Conservation (phyloP, 2,888 invertebrate species). For the Drosophila paracracens region DNA sequence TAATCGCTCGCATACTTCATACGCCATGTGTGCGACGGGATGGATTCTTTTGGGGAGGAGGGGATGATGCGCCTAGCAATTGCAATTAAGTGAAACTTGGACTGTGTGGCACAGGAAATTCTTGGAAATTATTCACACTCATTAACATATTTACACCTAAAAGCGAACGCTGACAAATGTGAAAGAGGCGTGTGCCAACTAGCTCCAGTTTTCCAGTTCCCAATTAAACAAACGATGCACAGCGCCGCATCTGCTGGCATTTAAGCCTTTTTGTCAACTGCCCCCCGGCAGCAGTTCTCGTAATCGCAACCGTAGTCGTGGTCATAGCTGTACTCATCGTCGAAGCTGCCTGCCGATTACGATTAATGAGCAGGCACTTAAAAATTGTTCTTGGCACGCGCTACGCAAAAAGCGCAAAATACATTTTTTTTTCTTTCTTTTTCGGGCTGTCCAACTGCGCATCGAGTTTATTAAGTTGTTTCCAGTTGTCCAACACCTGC, state of each 20-base stretch:
- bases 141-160: constrained; percentile 81
- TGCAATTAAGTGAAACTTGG: constrained; percentile 70
- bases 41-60: neutral
- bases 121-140: constrained; percentile 75
- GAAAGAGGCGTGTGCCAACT: constrained; percentile 64
- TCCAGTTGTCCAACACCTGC: constrained; percentile 60
- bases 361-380: constrained; percentile 83
- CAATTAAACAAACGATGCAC: constrained; percentile 71
- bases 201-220: constrained; percentile 59
- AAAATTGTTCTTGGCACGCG: constrained; percentile 72
- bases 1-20: constrained; percentile 74
- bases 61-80: constrained; percentile 41
- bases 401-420: constrained; percentile 54
- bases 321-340: constrained; percentile 3
- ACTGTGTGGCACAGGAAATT: constrained; percentile 52
- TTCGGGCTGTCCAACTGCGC: constrained; percentile 19
- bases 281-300: constrained; percentile 43
- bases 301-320: constrained; percentile 25
- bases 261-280: constrained; percentile 53
- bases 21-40: constrained; percentile 40
- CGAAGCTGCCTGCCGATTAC: constrained; percentile 74
- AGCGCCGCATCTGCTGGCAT: constrained; percentile 10
- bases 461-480: constrained; percentile 61
- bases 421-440: constrained; percentile 25
- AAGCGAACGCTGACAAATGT: constrained; percentile 72